Evolutionary conservation across 2,888 invertebrate genomes (phyloP).

Genomic region (Pachydiplax longipennis): DNA sequence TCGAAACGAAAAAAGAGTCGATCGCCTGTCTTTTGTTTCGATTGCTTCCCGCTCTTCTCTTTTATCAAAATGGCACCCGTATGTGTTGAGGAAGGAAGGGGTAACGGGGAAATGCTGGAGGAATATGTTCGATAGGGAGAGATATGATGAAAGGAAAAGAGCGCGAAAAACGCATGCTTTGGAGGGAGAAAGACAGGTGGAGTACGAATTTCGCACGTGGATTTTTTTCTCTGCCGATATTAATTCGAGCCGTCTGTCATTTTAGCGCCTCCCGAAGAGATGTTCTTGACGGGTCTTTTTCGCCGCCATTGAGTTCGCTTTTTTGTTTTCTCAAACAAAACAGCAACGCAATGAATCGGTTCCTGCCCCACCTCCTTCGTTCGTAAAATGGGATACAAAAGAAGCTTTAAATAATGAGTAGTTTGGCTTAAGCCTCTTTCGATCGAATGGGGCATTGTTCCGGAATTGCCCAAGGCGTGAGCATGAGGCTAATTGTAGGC

Average conservation of each 20-base stretch:
- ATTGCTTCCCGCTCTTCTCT: neutral
- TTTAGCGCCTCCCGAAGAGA: slow-evolving; percentile 8
- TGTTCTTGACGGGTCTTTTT: slow-evolving; percentile 27
- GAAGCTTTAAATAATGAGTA: slow-evolving; percentile 12
- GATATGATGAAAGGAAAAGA: neutral
- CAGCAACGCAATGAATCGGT: neutral
- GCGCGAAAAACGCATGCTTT: neutral
- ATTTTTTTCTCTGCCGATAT: slow-evolving; percentile 25
- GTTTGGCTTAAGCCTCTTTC: neutral
- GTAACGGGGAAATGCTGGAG: neutral
- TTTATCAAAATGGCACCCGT: neutral
- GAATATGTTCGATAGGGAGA: neutral
- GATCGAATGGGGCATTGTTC: neutral
- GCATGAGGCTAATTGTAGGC: neutral
- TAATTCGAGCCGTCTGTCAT: slow-evolving; percentile 33
- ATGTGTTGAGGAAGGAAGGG: neutral
- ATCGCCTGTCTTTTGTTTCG: neutral
- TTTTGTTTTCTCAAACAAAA: neutral
- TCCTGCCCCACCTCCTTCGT: neutral
- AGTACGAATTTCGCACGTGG: neutral
- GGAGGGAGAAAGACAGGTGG: neutral
- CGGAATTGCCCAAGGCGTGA: neutral
- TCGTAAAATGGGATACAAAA: neutral
- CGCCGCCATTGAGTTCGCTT: neutral
- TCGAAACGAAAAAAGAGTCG: neutral